Evolutionary conservation across 2,888 invertebrate species (phyloP).

Genomic region (Heliconius sara): DNA sequence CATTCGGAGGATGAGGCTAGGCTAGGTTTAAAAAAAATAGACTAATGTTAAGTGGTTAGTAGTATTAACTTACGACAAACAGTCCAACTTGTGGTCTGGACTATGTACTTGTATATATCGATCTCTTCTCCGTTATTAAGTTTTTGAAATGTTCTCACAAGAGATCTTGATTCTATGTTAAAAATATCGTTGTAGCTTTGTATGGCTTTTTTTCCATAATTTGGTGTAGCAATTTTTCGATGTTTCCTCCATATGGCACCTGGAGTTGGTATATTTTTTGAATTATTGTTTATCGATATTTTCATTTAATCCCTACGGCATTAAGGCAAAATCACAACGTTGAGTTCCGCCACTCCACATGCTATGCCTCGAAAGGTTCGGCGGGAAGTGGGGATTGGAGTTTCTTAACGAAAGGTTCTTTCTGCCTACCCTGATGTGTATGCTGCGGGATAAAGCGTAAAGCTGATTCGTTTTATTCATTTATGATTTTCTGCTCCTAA

Average conservation of each 20-base stretch:
- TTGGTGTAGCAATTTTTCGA: constrained; percentile 71
- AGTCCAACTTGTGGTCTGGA: constrained; percentile 62
- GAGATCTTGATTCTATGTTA: constrained; percentile 60
- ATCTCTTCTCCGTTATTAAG: constrained; percentile 49
- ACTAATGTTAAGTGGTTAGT: neutral
- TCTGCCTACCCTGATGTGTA: no score
- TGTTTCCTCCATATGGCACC: constrained; percentile 70
- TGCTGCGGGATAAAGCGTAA: no score
- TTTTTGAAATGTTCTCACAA: constrained; percentile 55
- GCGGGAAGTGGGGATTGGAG: no score
- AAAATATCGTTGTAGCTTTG: constrained; percentile 62
- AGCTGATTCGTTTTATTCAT: no score
- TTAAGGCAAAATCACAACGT: no score
- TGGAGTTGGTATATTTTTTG: constrained; percentile 42
- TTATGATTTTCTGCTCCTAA: no score
- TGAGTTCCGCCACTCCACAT: no score
- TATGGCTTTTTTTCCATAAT: constrained; percentile 66
- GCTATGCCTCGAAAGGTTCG: no score
- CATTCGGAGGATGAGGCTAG: no score
- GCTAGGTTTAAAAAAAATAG: neutral
- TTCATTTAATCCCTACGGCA: no score
- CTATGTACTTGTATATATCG: constrained; percentile 61
- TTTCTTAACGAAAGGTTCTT: no score
- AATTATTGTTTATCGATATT: no score
- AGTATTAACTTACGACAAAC: constrained; percentile 68